These are phyloP conservation scores for Gallirallus australis DNA, from an alignment of 2,797 vertebrate genomes.

Conservation along the genomic window DNA sequence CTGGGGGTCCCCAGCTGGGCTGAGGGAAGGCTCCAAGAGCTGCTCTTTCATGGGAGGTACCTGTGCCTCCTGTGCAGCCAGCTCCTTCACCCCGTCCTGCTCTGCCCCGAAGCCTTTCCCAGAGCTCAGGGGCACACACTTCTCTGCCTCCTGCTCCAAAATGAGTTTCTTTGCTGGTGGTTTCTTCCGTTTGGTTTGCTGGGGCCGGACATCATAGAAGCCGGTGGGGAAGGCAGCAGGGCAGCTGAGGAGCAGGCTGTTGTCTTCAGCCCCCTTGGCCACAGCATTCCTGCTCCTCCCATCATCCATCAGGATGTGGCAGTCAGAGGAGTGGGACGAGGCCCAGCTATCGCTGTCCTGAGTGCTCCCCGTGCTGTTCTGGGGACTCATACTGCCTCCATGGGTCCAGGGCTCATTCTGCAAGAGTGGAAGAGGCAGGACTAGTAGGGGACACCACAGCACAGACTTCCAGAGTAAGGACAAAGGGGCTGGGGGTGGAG, in stretches of 20 bases:
- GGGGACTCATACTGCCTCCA: constrained; percentile 92
- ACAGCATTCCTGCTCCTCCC: constrained; percentile 1
- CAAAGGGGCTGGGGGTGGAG: background rate
- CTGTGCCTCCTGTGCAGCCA: constrained; percentile 85
- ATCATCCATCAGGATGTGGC: constrained; percentile 32
- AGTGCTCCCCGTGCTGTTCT: constrained; percentile 96
- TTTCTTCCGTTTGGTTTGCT: constrained; percentile 86
- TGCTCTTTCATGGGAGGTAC: constrained; percentile 70
- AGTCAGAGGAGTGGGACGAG: constrained; percentile 77
- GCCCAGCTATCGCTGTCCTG: constrained; percentile 95
- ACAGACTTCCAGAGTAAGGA: background rate
- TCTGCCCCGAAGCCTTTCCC: constrained; percentile 64
- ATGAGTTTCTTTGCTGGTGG: constrained; percentile 69
- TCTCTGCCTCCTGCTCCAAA: constrained; percentile 79
- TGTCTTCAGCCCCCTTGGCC: background rate
- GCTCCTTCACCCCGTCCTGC: constrained; percentile 9
- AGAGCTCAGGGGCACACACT: background rate
- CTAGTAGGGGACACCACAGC: rapidly evolving
- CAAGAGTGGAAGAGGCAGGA: constrained; percentile 66
- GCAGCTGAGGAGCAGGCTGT: background rate
- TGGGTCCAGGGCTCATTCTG: constrained; percentile 77
- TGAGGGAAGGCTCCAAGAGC: constrained; percentile 6
- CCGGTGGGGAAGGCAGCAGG: constrained; percentile 63
- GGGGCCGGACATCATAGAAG: constrained; percentile 70
- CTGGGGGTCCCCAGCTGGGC: background rate